Evolutionary conservation across 2,888 invertebrate genomes (phyloP).

Genomic region (Tipula unca): DNA sequence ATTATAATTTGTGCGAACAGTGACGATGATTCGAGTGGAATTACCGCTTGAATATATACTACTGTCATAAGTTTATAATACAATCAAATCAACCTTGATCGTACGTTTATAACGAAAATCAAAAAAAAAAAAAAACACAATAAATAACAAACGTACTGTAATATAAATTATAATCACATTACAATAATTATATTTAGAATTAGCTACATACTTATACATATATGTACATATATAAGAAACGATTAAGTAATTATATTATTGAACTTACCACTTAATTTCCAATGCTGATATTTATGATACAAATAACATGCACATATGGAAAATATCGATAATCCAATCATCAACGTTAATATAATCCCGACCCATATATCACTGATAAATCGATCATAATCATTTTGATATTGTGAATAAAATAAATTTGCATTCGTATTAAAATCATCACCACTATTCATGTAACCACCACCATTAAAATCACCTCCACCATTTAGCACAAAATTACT

Average conservation of each 20-base stretch:
- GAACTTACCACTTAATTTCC: constrained; percentile 51
- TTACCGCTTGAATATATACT: not conserved
- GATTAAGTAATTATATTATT: no score
- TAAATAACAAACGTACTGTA: not conserved
- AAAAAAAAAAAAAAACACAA: no score
- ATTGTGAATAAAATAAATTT: constrained; percentile 28
- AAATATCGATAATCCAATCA: constrained; percentile 53
- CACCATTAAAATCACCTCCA: constrained; percentile 17
- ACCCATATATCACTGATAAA: constrained; percentile 57
- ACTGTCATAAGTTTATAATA: not conserved
- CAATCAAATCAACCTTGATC: not conserved
- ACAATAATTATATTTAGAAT: no score
- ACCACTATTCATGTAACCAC: not conserved
- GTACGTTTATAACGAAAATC: no score
- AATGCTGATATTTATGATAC: constrained; percentile 55
- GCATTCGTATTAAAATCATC: constrained; percentile 26
- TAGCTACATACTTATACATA: no score
- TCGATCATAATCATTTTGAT: constrained; percentile 47
- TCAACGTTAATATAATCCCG: constrained; percentile 50
- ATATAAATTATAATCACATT: no score
- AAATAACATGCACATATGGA: constrained; percentile 55
- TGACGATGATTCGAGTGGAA: not conserved
- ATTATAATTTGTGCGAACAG: no score
- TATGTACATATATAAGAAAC: no score
- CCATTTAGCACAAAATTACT: not conserved